Base-by-base conservation (phyloP, 1,140 invertebrate species). In the Drosophila navojoa region DNA sequence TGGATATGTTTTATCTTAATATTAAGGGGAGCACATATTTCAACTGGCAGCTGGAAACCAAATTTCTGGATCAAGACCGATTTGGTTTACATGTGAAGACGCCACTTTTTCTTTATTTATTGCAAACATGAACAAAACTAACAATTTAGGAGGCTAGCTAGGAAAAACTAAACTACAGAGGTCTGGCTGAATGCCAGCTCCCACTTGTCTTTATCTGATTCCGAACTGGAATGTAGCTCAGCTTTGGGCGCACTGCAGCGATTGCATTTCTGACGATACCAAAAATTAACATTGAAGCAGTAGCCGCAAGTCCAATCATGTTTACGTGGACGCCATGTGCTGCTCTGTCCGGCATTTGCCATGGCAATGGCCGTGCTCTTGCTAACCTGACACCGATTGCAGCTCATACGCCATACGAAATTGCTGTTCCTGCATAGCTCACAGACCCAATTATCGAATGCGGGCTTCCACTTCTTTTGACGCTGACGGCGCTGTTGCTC, bases 211-310 rank as follows among this genome's bases (percentile, higher is more conserved):
- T 42, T 63, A 19, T 82, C 76, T 52, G 59, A 45, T 27, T 75
- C 69, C 5, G 67, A 62, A 45, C 22, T 62, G 6, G 54, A 19
- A 42, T 35, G 50, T 11, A 16, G 35, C 22, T 78, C 71, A 16
- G 60, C 2, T 10, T 69, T 76, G 7, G 67, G 52, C 16, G 70
- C 76, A 25, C 50, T 42, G 50, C 84, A 87, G 2, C 85, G 79
- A 60, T 87, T 87, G 60, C 84, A 87, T 29, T 75, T 80, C 47
- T 63, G 40, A 25, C 84, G 73, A 44, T 87, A 80, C 85, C 84
- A 89, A 22, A 84, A 87, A 19, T 87, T 87, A 15, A 63, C 10
- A 38, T 87, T 87, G 15, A 73, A 80, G 44, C 84, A 87, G 27
- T 63, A 64, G 0, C 42, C 58, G 4, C 84, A 87, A 0, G 55